Evolutionary conservation across 1,140 invertebrate species (phyloP).

Genomic region (Notospermus geniculatus): DNA sequence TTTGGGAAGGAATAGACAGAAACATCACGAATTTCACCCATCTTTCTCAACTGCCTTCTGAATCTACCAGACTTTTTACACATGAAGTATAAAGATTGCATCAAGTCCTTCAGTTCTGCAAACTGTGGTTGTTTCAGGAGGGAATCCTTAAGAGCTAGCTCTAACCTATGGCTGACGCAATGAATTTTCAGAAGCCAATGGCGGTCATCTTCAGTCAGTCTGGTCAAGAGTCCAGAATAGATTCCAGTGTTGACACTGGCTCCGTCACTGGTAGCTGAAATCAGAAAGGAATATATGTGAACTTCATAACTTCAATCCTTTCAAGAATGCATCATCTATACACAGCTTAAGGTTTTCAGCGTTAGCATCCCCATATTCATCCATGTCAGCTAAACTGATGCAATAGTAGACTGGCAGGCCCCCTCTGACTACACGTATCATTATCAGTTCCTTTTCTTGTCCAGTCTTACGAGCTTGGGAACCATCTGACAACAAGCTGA

Average conservation of each 20-base stretch:
- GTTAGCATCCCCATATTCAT: background rate
- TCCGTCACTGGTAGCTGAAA: background rate
- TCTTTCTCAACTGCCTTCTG: background rate
- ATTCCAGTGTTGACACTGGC: too few species aligned
- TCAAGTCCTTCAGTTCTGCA: too few species aligned
- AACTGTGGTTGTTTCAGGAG: background rate
- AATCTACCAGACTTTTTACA: background rate
- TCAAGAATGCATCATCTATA: background rate
- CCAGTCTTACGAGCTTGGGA: background rate
- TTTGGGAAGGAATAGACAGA: background rate
- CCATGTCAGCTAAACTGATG: background rate
- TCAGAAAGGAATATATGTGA: background rate
- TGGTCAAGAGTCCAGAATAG: background rate
- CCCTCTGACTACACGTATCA: background rate
- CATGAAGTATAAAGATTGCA: background rate
- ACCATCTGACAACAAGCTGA: background rate
- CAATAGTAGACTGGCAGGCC: background rate
- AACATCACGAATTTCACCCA: background rate
- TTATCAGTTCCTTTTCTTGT: background rate
- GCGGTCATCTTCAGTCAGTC: background rate
- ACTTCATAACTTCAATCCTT: background rate
- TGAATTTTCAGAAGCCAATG: background rate
- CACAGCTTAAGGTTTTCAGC: background rate
- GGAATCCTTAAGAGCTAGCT: background rate
- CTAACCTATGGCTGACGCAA: background rate